Conservation (phyloP, 2,113 vertebrate genomes). For the Grallaria varia region DNA sequence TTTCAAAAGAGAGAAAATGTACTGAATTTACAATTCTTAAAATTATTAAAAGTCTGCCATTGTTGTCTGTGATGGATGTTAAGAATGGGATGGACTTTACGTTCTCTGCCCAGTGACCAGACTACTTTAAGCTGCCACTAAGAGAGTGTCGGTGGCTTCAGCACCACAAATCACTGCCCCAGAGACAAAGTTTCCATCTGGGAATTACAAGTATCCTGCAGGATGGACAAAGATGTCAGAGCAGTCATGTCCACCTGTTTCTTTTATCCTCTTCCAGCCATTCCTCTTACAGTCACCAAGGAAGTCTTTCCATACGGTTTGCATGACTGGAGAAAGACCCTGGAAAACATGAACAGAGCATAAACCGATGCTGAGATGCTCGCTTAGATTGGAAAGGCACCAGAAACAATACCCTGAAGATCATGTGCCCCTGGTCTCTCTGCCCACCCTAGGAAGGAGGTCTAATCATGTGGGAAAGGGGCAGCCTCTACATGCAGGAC, state of each 20-base stretch:
- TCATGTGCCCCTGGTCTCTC: background rate
- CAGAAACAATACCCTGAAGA: background rate
- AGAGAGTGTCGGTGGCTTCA: background rate
- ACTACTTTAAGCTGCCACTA: background rate
- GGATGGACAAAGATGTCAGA: background rate
- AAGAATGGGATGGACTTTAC: background rate
- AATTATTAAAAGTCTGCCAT: background rate
- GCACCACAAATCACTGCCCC: background rate
- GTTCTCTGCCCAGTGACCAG: background rate
- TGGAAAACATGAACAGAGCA: background rate
- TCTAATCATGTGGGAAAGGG: background rate
- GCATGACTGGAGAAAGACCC: background rate
- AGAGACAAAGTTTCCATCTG: background rate
- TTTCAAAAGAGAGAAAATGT: background rate
- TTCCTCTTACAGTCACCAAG: background rate
- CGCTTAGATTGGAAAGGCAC: background rate
- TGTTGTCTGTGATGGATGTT: background rate
- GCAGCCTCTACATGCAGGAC: background rate
- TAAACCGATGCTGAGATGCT: background rate
- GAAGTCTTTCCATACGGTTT: background rate
- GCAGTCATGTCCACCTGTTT: rapidly evolving
- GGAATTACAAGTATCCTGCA: background rate
- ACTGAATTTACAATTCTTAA: background rate
- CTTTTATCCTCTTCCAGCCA: background rate
- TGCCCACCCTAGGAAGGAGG: background rate